phyloP scores from a whole-genome alignment of 2,113 vertebrate species.

The Chaetorhynchus papuensis region DNA sequence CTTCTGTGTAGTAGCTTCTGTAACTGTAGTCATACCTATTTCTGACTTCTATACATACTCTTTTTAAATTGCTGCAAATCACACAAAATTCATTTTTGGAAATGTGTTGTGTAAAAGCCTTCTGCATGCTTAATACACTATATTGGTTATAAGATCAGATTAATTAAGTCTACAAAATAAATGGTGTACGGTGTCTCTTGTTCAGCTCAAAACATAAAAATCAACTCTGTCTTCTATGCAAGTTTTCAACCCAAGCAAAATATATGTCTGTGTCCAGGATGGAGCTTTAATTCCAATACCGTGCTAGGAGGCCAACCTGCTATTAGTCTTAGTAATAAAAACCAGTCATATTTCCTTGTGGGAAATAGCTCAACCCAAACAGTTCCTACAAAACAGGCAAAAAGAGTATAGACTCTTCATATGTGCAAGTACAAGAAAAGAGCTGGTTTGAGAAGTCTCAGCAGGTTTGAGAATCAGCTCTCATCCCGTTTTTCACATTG shows the following conservation, averaged over 20 bases:
- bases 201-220: background rate
- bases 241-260: background rate
- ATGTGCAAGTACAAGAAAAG: background rate
- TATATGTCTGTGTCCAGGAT: background rate
- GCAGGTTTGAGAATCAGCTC: background rate
- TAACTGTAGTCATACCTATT: background rate
- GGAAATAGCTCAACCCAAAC: background rate
- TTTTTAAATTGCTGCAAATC: background rate
- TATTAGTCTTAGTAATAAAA: background rate
- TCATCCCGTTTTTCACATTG: background rate
- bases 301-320: background rate
- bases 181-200: accelerated
- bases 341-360: background rate
- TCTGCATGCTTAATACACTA: background rate
- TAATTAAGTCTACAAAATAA: background rate
- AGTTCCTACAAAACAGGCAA: background rate
- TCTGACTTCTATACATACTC: background rate
- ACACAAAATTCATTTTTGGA: background rate
- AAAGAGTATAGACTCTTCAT: background rate
- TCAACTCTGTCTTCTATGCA: background rate
- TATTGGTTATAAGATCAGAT: background rate
- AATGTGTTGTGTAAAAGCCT: background rate
- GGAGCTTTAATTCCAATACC: background rate
- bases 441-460: background rate
- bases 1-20: background rate